Evolutionary conservation across 2,113 vertebrate genomes (phyloP), one percentile per base, ranked within the genome.

Genomic region (Andinoacara biseriatus): DNA sequence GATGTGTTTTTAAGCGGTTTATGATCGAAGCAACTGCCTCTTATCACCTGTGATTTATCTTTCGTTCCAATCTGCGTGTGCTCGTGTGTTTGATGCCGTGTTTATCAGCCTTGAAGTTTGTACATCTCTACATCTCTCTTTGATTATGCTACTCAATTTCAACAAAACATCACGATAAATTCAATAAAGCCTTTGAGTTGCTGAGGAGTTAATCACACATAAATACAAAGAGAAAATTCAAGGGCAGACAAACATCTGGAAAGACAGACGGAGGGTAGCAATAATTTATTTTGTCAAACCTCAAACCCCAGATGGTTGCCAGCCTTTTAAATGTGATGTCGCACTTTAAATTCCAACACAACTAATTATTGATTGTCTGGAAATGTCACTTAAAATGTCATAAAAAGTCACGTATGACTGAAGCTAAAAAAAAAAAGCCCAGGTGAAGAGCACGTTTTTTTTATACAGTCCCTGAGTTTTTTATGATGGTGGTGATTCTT

Each of bases 231-330:
- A 85, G 52, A 83, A 85, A 90, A 90, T 86, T 74, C 87, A 90
- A 92, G 89, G 87, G 72, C 80, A 91, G 60, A 80, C 52, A 78
- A 83, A 67, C 90, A 91, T 91, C 91, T 91, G 90, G 87, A 91
- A 87, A 89, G 87, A 88, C 89, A 92, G 87, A 93, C 76, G 82
- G 87, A 82, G 74, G 76, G n/a, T 80, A 79, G 88, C 74, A 91
- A 92, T 92, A 87, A 90, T 91, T 90, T 69, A 90, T 92, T 93
- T 89, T 4, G n/a, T 90, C 74, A 82, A 82, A 85, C 80, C 84
- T 82, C 82, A 81, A 87, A 79, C 74, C 78, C 75, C 89, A 91
- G 90, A 90, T 91, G 88, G 85, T 84, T 86, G 60, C 63, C 87
- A 90, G 74, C 77, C 82, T 83, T 91, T 91, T 78, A 89, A 87